Evolutionary conservation across 1,140 invertebrate species (phyloP).

Genomic region (Myzus persicae): DNA sequence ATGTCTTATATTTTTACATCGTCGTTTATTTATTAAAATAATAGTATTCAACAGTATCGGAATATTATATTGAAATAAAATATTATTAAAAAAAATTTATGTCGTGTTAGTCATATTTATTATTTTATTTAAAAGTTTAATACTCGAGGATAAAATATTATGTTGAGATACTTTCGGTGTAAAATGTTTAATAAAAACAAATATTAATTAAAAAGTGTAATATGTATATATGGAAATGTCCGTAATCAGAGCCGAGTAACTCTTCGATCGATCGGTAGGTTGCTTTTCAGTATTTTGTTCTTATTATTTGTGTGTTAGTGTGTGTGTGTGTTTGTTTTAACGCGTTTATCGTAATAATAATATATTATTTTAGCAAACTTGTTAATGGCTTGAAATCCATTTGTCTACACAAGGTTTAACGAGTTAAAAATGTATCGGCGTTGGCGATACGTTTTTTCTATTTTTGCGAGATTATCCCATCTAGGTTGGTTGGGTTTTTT

Average conservation of each 20-base stretch:
- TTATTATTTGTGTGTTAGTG: not conserved
- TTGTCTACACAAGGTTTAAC: not conserved
- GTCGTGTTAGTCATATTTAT: not conserved
- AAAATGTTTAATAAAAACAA: too few relatives aligned
- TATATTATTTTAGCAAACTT: not conserved
- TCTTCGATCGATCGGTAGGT: not conserved
- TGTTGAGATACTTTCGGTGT: too few relatives aligned
- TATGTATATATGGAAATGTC: too few relatives aligned
- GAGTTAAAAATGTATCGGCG: not conserved
- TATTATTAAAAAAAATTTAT: not conserved
- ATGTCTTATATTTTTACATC: too few relatives aligned
- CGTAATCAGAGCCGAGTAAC: not conserved
- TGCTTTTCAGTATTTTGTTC: not conserved
- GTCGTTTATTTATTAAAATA: too few relatives aligned
- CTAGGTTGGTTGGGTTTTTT: not conserved
- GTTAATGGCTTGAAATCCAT: not conserved
- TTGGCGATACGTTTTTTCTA: not conserved
- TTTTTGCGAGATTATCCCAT: not conserved
- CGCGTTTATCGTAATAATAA: not conserved
- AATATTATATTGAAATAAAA: not conserved
- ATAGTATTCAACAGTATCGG: too few relatives aligned
- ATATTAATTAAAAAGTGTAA: too few relatives aligned
- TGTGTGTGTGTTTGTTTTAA: not conserved
- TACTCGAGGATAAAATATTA: too few relatives aligned
- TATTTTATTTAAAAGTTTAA: too few relatives aligned